Evolutionary conservation across 2,888 invertebrate species (phyloP).

Genomic region (Ennomos quercinarius): DNA sequence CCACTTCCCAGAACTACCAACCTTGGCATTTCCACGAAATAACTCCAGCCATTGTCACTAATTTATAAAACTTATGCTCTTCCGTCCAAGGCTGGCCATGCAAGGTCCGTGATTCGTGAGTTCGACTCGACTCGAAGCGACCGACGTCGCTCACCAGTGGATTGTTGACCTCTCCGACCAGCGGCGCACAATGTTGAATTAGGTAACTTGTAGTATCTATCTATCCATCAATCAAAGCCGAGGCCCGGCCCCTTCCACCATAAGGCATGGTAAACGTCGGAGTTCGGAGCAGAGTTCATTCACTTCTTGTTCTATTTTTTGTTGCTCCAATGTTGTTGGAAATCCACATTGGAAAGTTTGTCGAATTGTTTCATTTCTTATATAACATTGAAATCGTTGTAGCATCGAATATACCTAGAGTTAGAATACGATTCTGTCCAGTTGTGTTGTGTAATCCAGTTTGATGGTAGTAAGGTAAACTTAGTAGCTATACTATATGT

Average conservation of each 20-base stretch:
- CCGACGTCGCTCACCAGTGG: slow-evolving; percentile 38
- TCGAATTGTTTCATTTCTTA: slow-evolving; percentile 3
- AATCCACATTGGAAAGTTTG: slow-evolving; percentile 14
- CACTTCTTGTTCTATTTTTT: slow-evolving; percentile 69
- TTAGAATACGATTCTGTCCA: not conserved
- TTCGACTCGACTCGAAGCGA: slow-evolving; percentile 34
- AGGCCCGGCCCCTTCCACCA: slow-evolving; percentile 52
- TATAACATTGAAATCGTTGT: not conserved
- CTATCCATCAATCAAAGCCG: slow-evolving; percentile 64
- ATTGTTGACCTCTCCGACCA: slow-evolving; percentile 61
- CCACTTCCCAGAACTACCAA: slow-evolving; percentile 79
- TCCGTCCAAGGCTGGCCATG: slow-evolving; percentile 64
- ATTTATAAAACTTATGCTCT: slow-evolving; percentile 80
- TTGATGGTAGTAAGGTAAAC: too few relatives aligned
- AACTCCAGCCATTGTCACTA: slow-evolving; percentile 82
- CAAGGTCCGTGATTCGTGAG: slow-evolving; percentile 20
- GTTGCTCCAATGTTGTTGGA: slow-evolving; percentile 42
- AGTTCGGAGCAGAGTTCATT: slow-evolving; percentile 74
- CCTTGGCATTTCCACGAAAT: slow-evolving; percentile 80
- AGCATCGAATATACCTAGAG: not conserved
- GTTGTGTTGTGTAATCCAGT: too few relatives aligned
- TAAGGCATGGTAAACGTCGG: slow-evolving; percentile 58
- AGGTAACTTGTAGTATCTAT: slow-evolving; percentile 56
- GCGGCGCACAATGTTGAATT: slow-evolving; percentile 48
- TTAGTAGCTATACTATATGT: too few relatives aligned